Evolutionary conservation across 2,113 vertebrate species (phyloP).

Genomic region (Picathartes gymnocephalus): DNA sequence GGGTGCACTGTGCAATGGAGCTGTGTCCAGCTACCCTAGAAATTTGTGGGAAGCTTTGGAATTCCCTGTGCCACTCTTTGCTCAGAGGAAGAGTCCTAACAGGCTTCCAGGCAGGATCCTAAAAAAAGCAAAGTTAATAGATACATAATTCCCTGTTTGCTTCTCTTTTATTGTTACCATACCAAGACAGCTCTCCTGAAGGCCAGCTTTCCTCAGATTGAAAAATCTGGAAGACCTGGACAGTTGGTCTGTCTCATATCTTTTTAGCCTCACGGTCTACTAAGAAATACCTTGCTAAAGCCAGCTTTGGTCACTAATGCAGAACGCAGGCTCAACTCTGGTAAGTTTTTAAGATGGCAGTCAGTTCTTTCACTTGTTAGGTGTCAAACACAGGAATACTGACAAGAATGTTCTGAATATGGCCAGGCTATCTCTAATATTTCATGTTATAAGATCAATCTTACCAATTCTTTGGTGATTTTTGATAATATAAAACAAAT

Average conservation of each 20-base stretch:
- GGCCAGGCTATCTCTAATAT: neutral
- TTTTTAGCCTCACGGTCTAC: neutral
- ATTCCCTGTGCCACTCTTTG: neutral
- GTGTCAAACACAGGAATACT: neutral
- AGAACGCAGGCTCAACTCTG: neutral
- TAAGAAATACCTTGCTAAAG: neutral
- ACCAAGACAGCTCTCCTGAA: neutral
- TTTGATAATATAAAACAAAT: neutral
- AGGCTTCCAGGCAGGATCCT: neutral
- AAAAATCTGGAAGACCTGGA: neutral
- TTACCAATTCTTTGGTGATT: neutral
- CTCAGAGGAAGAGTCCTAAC: neutral
- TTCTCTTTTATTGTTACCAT: neutral
- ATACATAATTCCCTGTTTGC: neutral
- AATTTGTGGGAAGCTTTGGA: neutral
- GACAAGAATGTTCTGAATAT: neutral
- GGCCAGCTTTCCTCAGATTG: neutral
- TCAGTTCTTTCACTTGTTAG: neutral
- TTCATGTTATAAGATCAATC: neutral
- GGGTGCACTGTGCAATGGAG: rapidly evolving
- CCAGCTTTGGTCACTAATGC: neutral
- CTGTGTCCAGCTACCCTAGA: neutral
- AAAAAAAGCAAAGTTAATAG: neutral
- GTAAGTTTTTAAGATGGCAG: neutral
- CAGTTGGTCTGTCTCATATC: neutral